These are phyloP conservation scores for Paradoxurus hermaphroditus DNA, from an alignment of 2,113 vertebrate species.

Conservation along the genomic window DNA sequence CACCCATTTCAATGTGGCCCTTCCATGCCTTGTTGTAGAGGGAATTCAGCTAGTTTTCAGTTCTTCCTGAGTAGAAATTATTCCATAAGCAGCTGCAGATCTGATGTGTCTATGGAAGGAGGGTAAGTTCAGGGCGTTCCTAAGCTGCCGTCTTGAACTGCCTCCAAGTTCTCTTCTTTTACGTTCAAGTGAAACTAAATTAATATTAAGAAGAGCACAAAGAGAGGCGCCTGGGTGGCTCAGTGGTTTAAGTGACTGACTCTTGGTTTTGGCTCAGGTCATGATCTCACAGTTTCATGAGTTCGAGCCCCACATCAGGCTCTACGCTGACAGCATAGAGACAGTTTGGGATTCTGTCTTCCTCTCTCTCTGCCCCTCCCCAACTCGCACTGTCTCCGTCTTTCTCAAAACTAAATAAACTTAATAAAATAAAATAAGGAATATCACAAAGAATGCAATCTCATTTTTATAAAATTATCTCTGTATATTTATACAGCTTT, in stretches of 20 bases:
- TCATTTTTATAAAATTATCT: background rate
- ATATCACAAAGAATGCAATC: background rate
- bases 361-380: no score
- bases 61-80: background rate
- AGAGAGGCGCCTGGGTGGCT: background rate
- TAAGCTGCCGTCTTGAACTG: background rate
- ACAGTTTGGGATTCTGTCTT: no score
- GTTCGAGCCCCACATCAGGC: no score
- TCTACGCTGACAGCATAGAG: no score
- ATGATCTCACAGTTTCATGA: no score
- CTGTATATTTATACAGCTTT: background rate
- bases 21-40: background rate
- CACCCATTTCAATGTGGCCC: background rate
- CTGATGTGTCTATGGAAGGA: background rate
- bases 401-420: no score
- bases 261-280: no score
- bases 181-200: slow-evolving; percentile 5
- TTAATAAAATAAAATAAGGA: background rate
- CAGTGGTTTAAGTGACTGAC: no score
- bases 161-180: background rate
- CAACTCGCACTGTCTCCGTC: no score
- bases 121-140: background rate
- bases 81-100: background rate
- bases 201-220: background rate
- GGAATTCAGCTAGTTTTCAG: background rate